phyloP scores from a whole-genome alignment of 2,888 invertebrate species.

The Acrocyrtus sp. region DNA sequence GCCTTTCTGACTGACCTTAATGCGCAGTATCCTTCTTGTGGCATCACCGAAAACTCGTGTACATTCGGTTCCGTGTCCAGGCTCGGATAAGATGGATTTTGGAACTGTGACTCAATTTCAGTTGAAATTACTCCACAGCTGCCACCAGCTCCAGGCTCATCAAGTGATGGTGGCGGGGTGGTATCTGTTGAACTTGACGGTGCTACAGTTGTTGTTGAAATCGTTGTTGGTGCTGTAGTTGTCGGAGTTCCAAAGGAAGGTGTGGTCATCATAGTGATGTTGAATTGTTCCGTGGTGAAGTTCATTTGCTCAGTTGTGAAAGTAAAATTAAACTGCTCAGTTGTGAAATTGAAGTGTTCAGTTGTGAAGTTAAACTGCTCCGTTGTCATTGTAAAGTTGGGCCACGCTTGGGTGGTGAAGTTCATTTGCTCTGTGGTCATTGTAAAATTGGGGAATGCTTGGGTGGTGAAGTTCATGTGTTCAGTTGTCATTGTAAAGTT shows the following conservation, averaged over 20 bases:
- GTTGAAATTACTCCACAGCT: conserved; percentile 33
- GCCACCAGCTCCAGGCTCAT: background rate
- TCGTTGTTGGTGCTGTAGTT: conserved; percentile 4
- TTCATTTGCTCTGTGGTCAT: background rate
- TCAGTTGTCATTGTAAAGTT: conserved; percentile 1
- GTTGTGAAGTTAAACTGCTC: background rate
- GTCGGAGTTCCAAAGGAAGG: conserved; percentile 1
- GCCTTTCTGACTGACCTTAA: too few relatives aligned
- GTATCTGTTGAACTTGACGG: background rate
- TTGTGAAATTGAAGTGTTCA: background rate
- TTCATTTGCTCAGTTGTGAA: conserved; percentile 1
- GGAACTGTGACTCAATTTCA: conserved; percentile 45
- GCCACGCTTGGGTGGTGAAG: conserved; percentile 16
- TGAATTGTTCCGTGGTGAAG: conserved; percentile 6
- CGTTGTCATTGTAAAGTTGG: too few relatives aligned
- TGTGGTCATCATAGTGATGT: background rate
- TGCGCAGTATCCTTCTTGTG: conserved; percentile 55
- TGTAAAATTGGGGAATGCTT: background rate
- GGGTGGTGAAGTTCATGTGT: background rate
- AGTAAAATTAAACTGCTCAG: background rate
- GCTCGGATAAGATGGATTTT: conserved; percentile 58
- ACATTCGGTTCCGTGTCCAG: conserved; percentile 50
- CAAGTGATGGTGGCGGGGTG: conserved; percentile 8
- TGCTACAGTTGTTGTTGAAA: conserved; percentile 1
- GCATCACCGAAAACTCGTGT: conserved; percentile 53